Evolutionary conservation across 2,113 vertebrate genomes (phyloP).

Genomic region (Pangasianodon hypophthalmus): DNA sequence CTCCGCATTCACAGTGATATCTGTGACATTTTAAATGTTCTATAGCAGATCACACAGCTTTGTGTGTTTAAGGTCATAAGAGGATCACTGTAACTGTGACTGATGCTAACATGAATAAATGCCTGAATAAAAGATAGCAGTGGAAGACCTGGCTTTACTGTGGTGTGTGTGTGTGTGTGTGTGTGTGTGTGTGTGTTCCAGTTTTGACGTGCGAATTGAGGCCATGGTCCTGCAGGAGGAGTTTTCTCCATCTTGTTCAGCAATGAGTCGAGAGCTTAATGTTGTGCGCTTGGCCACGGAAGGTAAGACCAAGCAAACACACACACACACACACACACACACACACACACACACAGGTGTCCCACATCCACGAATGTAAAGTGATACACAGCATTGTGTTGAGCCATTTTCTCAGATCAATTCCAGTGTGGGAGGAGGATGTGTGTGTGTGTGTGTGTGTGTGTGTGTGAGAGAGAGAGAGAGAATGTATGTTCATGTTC

Average conservation of each 20-base stretch:
- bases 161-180: constrained; percentile 14
- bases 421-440: neutral
- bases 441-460: too few species aligned
- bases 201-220: constrained; percentile 91
- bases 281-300: constrained; percentile 83
- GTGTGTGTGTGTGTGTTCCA: constrained; percentile 56
- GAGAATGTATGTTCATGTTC: too few species aligned
- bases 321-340: neutral
- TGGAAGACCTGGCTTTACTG: neutral
- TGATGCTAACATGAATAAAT: neutral
- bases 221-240: constrained; percentile 92
- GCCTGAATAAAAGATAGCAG: neutral
- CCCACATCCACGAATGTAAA: neutral
- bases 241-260: constrained; percentile 84
- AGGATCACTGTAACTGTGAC: too few species aligned
- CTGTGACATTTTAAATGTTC: too few species aligned
- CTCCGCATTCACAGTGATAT: neutral
- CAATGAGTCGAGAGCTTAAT: constrained; percentile 83
- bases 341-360: neutral
- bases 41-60: too few species aligned
- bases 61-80: too few species aligned
- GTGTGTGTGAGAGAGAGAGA: too few species aligned
- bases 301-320: constrained; percentile 73
- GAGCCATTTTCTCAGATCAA: neutral
- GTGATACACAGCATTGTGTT: neutral